Conservation (phyloP, 2,113 vertebrate genomes). For the Ctenodactylus gundi region DNA sequence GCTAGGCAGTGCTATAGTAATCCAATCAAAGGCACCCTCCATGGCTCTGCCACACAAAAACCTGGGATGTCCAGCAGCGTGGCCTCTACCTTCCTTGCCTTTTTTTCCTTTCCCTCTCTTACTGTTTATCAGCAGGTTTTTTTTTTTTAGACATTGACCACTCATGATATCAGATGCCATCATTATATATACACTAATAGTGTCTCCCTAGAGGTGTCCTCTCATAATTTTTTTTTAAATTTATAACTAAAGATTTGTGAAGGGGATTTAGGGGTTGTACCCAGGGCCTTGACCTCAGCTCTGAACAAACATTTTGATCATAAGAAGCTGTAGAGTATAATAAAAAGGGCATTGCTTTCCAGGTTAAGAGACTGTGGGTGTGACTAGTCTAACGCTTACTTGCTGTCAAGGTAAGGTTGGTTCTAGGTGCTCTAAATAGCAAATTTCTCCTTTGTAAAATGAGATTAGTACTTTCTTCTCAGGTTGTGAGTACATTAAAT, state of each 20-base stretch:
- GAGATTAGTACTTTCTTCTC: neutral
- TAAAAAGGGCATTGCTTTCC: neutral
- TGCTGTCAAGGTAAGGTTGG: neutral
- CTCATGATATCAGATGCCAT: neutral
- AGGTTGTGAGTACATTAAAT: neutral
- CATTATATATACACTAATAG: neutral
- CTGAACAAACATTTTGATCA: neutral
- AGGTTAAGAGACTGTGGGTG: neutral
- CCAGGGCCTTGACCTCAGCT: neutral
- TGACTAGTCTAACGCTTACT: neutral
- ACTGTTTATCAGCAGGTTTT: neutral
- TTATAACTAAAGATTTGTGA: neutral
- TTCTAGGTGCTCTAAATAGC: neutral
- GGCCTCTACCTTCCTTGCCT: neutral
- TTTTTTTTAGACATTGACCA: neutral
- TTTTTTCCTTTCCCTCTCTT: neutral
- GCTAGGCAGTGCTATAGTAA: no score
- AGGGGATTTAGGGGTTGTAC: neutral
- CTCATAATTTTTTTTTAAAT: neutral
- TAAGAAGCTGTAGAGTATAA: neutral
- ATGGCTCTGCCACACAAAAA: neutral
- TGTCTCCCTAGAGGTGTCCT: neutral
- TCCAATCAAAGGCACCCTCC: neutral
- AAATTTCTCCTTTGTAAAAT: neutral
- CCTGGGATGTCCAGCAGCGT: neutral